Evolutionary conservation across 2,888 invertebrate species (phyloP), one percentile per base, ranked within the genome.

Genomic region (Cosmorhoe ocellata): DNA sequence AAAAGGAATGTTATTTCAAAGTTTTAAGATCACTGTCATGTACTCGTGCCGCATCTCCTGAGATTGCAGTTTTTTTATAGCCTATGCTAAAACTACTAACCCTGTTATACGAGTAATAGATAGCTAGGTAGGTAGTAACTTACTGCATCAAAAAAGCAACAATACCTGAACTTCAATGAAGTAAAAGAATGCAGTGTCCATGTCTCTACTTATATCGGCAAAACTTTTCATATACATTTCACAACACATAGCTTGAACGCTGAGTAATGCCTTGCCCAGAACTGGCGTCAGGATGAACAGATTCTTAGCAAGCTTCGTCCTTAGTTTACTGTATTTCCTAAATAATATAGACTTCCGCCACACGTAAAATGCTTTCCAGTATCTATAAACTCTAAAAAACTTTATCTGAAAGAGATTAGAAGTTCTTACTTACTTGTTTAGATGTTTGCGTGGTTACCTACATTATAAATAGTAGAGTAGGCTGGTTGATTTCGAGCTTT

Each of bases 301-400:
- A 71, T 94, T 93, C 31, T 94, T 92, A 11, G 92, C 90, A 12
- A 97, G 76, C 58, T 84, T 85, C 47, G 84, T 86, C 54, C 92
- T 90, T 0, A 94, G 92, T 12, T 85, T 81, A 26, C 84, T 87
- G 44, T 93, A 93, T 76, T 96, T 97, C 51, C 92, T 91, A 69
- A 92, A 93, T 30, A 93, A 82, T 22, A 97, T 92, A 10, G 93
- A 93, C 75, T 94, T 95, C 49, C 92, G 91, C 97, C 97, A 97
- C 0, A 94, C 92, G 67, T 93, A 94, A 75, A 96, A 96, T 0
- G 95, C 94, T 81, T 97, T 95, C 95, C 95, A 95, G 53, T 92
- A 89, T 9, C 94, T 92, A 69, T 94, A 95, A 22, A 92, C 84
- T 36, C 85, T 91, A 72, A 95, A 95, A 37, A 93, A 92, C 60